A percentile compares a stretch with the other conserved stretches of the same genome.
These are phyloP conservation scores for Gonioctena quinquepunctata DNA, from an alignment of 1,140 invertebrate species.

Conservation along the genomic window DNA sequence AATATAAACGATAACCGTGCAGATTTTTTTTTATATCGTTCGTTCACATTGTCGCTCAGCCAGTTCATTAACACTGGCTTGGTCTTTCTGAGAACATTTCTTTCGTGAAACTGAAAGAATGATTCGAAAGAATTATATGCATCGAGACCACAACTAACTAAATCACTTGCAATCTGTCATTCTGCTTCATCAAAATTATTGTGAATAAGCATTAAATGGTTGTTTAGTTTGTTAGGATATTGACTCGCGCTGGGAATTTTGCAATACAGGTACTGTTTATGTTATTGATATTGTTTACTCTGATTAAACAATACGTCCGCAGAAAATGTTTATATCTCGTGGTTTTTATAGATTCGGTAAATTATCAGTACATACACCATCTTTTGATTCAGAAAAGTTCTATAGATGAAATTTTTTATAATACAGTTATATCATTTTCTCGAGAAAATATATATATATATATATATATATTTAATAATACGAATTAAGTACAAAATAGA, in stretches of 20 bases:
- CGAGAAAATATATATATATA: no score
- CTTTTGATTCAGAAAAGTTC: no score
- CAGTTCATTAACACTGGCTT: background rate
- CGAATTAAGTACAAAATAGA: no score
- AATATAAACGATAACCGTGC: slow-evolving; percentile 26
- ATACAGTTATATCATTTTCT: no score
- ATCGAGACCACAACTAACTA: background rate
- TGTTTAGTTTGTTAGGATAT: slow-evolving; percentile 26
- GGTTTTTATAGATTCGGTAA: background rate
- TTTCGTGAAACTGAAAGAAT: background rate
- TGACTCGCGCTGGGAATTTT: slow-evolving; percentile 23
- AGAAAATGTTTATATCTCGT: slow-evolving; percentile 28
- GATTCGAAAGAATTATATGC: background rate
- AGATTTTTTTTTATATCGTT: slow-evolving; percentile 35
- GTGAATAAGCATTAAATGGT: slow-evolving; percentile 21
- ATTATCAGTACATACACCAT: no score
- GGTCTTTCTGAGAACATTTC: slow-evolving; percentile 1
- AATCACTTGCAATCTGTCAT: slow-evolving; percentile 7
- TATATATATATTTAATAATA: no score
- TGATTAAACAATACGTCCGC: slow-evolving; percentile 28
- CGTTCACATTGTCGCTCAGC: slow-evolving; percentile 23
- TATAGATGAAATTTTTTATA: no score
- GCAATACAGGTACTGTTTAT: slow-evolving; percentile 27
- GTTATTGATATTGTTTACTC: slow-evolving; percentile 22
- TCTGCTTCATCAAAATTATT: slow-evolving; percentile 11